Evolutionary conservation across 2,113 vertebrate genomes (phyloP), one percentile per base, ranked within the genome.

Genomic region (Sinocyclocheilus maitianheensis): DNA sequence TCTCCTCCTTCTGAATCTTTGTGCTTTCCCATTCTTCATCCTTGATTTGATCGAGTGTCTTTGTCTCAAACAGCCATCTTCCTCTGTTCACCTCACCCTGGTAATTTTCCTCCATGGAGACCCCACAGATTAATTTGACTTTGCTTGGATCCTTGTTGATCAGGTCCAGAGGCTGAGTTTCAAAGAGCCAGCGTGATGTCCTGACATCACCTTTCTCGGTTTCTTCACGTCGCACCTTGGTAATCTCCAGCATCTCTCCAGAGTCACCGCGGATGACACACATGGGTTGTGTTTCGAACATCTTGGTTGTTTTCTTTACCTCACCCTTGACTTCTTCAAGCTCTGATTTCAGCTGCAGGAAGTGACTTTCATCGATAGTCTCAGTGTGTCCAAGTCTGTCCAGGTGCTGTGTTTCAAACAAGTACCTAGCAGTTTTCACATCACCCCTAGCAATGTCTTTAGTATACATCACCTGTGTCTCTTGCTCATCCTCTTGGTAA

Each of bases 11-110:
- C 90, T 95, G 89, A 58, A 5, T 85, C 40, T 89, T 90, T 65
- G 92, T 88, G 20, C 90, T 87, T 46, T 97, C 94, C 92, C 94
- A 95, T 69, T 96, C 93, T 26, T 96, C 95, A 18, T 95, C 94
- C 88, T 97, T 97, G 74, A 98, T 97, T 78, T 92, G 93, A 88
- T 97, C 96, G 14, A 96, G 91, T 67, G 96, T 95, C 82, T 96
- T 94, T 16, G 95, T 97, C 93, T 97, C 95, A 90, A 96, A 98
- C 51, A 98, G 92, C 96, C 95, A 95, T 85, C 96, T 96, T 30
- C 95, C 95, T 85, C 91, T 94, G 88, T 89, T 93, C 22, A 95
- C 95, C 0, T 94, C 95, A 37, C 93, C 90, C 85, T 94, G 94
- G 79, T 87, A 18, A 62, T 93, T 95, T 90, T 97, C 94, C 69